These are phyloP conservation scores for Euproctis similis DNA, from an alignment of 2,888 invertebrate genomes.

Conservation along the genomic window DNA sequence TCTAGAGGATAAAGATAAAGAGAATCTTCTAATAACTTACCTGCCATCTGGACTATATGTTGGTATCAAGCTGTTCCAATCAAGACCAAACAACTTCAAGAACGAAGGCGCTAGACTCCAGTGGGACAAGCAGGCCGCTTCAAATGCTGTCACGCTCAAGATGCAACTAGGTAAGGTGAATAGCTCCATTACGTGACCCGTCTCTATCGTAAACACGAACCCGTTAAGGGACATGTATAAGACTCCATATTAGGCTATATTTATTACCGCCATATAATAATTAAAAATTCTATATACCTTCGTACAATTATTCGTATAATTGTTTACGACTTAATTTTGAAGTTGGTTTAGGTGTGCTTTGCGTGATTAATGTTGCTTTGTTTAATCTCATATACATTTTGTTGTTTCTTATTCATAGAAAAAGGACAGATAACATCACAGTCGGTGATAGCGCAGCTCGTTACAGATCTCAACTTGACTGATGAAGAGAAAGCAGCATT, in stretches of 20 bases:
- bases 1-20: constrained; percentile 54
- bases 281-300: too few species aligned
- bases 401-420: constrained; percentile 52
- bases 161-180: constrained; percentile 63
- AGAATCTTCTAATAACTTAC: constrained; percentile 78
- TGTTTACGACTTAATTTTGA: too few species aligned
- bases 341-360: too few species aligned
- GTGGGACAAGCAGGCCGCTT: constrained; percentile 80
- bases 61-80: constrained; percentile 80
- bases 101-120: constrained; percentile 75
- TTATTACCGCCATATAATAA: too few species aligned
- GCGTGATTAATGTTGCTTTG: too few species aligned
- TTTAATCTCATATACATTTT: too few species aligned
- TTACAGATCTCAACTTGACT: constrained; percentile 77
- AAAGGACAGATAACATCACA: constrained; percentile 76
- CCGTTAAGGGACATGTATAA: too few species aligned
- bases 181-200: too few species aligned
- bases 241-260: too few species aligned
- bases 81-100: constrained; percentile 75
- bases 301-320: too few species aligned
- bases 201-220: too few species aligned
- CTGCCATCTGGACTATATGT: constrained; percentile 78
- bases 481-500: constrained; percentile 75
- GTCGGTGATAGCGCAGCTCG: constrained; percentile 74
- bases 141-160: constrained; percentile 78